Conservation (phyloP, 2,113 vertebrate genomes). For the Candoia aspera region DNA sequence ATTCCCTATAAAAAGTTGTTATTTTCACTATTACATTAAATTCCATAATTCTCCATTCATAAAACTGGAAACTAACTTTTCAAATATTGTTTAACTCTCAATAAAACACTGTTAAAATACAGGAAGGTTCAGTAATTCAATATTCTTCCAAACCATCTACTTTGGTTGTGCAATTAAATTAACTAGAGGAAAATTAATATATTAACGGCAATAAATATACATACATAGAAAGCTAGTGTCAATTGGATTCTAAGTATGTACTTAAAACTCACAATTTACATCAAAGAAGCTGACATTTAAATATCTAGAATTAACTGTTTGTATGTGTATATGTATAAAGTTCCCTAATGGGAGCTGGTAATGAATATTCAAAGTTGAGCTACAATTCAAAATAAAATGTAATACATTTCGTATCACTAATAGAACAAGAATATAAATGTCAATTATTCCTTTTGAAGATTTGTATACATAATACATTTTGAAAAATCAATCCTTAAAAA, state of each 20-base stretch:
- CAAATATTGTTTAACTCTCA: not conserved
- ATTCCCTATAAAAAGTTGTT: not conserved
- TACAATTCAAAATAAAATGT: not conserved
- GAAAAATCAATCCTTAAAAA: not conserved
- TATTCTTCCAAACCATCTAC: not conserved
- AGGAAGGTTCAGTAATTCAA: conserved; percentile 8
- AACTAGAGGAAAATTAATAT: not conserved
- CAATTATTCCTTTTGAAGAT: not conserved
- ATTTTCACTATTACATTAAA: not conserved
- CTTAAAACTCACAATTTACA: not conserved
- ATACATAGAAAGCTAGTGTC: not conserved
- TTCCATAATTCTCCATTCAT: not conserved
- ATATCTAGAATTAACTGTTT: not conserved
- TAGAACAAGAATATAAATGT: not conserved
- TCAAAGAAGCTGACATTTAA: conserved; percentile 14
- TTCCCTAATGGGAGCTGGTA: not conserved
- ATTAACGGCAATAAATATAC: not conserved
- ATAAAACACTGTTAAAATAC: not conserved
- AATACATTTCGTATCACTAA: not conserved
- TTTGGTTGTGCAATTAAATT: not conserved
- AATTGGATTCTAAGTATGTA: not conserved
- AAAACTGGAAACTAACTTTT: not conserved
- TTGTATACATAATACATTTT: not conserved
- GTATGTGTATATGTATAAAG: not conserved
- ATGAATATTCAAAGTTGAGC: not conserved